A percentile compares a stretch with the other conserved stretches of the same genome.
These are phyloP conservation scores for Nomada goodeniana DNA, from an alignment of 2,888 invertebrate genomes.

Conservation along the genomic window DNA sequence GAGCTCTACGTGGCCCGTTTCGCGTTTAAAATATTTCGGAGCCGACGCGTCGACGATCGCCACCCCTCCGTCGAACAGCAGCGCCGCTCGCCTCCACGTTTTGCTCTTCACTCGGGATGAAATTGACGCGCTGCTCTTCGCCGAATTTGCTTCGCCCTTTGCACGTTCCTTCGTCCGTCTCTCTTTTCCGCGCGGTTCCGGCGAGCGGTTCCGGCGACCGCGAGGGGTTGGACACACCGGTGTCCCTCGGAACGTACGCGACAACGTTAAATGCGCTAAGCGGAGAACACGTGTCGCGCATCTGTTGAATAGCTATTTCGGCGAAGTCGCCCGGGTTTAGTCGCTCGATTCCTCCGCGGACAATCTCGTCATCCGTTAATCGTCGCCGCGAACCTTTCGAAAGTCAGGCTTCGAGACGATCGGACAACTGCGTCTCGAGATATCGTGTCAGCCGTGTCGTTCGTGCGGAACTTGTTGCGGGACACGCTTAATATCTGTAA, in stretches of 20 bases:
- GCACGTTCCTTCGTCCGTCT: background rate
- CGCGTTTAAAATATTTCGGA: conserved; percentile 53
- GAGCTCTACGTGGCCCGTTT: conserved; percentile 32
- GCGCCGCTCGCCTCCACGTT: background rate
- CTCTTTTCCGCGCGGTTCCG: background rate
- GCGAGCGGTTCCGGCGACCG: background rate
- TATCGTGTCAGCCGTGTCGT: too few species aligned
- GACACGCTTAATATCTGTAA: too few species aligned
- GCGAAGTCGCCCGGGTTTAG: conserved; percentile 18
- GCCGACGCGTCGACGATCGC: background rate
- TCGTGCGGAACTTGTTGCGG: too few species aligned
- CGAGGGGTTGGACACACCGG: background rate
- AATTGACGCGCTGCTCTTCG: conserved; percentile 29
- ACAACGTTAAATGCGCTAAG: conserved; percentile 30
- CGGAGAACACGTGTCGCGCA: conserved; percentile 57
- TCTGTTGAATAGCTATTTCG: conserved; percentile 54
- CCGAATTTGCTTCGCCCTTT: background rate
- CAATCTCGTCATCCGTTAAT: too few species aligned
- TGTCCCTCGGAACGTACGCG: background rate
- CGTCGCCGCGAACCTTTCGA: too few species aligned
- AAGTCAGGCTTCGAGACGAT: too few species aligned
- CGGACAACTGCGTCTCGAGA: too few species aligned
- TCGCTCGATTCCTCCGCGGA: background rate
- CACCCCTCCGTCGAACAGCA: background rate
- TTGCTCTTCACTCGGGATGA: conserved; percentile 1